phyloP scores from a whole-genome alignment of 2,797 vertebrate species.

The Siniperca undulata region DNA sequence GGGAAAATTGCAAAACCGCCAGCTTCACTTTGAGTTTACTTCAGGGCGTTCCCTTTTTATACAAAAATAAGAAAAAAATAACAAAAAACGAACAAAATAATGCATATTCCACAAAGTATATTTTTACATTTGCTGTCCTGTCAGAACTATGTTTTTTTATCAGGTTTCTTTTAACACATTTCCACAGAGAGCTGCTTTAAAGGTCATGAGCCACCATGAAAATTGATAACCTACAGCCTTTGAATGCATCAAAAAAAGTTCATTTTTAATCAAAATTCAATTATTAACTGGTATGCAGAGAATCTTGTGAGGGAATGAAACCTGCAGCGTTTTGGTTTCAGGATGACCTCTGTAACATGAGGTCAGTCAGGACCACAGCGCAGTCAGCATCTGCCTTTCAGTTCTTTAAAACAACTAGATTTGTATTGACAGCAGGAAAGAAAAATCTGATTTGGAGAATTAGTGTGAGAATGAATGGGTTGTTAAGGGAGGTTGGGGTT shows the following conservation, averaged over 20 bases:
- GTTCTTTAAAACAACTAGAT: conserved; percentile 9
- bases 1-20: conserved; percentile 42
- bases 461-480: neutral
- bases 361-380: neutral
- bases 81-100: conserved; percentile 42
- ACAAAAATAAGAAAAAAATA: conserved; percentile 49
- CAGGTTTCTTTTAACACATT: conserved; percentile 28
- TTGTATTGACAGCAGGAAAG: conserved; percentile 7
- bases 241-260: neutral
- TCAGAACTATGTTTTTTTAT: conserved; percentile 27
- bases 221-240: conserved; percentile 8
- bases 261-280: neutral
- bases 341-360: neutral
- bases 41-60: conserved; percentile 63
- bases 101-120: conserved; percentile 68
- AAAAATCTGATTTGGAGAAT: neutral
- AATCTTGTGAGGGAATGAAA: neutral
- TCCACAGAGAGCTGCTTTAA: conserved; percentile 19
- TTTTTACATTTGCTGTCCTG: conserved; percentile 72
- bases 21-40: conserved; percentile 59
- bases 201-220: neutral
- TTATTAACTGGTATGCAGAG: neutral
- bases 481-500: neutral
- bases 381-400: neutral
- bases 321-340: neutral